Percentiles rank a stretch among this genome's conserved stretches.
Evolutionary conservation across 2,888 invertebrate species (phyloP).

Genomic region (Endomychus coccineus): DNA sequence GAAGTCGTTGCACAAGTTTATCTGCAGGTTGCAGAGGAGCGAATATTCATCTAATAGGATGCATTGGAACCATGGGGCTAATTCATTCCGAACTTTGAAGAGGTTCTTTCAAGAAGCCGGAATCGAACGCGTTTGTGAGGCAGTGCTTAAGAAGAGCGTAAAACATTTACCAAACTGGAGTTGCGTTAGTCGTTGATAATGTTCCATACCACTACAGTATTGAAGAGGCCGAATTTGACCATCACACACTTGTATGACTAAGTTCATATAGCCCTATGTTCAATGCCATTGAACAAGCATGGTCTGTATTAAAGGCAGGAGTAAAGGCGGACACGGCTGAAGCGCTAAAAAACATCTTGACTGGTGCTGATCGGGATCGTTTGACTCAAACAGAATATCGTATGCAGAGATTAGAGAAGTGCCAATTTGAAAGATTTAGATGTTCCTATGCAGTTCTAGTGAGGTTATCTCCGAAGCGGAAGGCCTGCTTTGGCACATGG

Average conservation of each 20-base stretch:
- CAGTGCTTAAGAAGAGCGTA: slow-evolving; percentile 1
- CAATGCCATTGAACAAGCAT: slow-evolving; percentile 4
- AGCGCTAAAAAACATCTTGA: too few species aligned
- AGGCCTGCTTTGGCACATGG: too few species aligned
- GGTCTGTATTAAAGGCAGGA: slow-evolving; percentile 2
- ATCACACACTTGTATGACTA: too few species aligned
- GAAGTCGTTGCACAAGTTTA: slow-evolving; percentile 11
- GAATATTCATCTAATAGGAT: slow-evolving; percentile 9
- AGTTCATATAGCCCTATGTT: too few species aligned
- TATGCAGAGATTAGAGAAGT: too few species aligned
- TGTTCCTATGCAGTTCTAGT: too few species aligned
- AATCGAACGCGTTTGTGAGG: slow-evolving; percentile 1
- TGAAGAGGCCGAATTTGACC: too few species aligned
- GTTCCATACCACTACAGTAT: too few species aligned
- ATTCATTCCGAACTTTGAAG: slow-evolving; percentile 3
- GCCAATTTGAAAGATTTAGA: too few species aligned
- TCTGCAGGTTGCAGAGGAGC: slow-evolving; percentile 13
- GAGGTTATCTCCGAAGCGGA: too few species aligned
- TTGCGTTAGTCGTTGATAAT: too few species aligned
- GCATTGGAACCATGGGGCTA: not conserved
- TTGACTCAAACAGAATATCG: too few species aligned
- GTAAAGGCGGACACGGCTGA: slow-evolving; percentile 2
- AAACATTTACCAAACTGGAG: slow-evolving; percentile 1
- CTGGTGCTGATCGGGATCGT: slow-evolving; percentile 4
- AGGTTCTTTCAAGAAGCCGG: slow-evolving; percentile 4